phyloP scores from a whole-genome alignment of 2,113 vertebrate genomes.

The Cariama cristata region DNA sequence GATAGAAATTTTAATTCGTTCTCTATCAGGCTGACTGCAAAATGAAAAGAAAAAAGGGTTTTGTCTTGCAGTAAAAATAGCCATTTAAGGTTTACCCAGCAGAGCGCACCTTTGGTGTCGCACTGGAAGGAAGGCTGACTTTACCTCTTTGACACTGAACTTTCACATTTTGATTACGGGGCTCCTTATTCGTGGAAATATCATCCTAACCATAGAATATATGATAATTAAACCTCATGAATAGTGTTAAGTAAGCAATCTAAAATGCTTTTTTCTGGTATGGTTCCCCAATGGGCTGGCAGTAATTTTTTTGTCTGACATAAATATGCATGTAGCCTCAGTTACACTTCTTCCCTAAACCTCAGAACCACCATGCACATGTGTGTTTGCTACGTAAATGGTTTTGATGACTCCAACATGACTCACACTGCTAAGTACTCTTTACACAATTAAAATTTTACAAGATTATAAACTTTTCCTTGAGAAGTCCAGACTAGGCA shows the following conservation, averaged over 20 bases:
- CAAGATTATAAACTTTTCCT: background rate
- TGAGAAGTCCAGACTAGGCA: background rate
- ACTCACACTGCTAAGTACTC: background rate
- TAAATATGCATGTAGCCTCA: background rate
- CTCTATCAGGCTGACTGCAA: background rate
- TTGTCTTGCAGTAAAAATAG: background rate
- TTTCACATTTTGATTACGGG: background rate
- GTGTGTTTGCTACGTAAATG: background rate
- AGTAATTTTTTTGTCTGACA: background rate
- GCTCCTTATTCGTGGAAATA: background rate
- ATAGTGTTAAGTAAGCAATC: background rate
- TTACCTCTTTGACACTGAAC: background rate
- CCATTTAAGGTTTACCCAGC: background rate
- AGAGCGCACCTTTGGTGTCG: fast-evolving
- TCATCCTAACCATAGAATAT: background rate
- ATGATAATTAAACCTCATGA: background rate
- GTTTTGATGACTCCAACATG: background rate
- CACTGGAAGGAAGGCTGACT: background rate
- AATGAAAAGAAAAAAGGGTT: background rate
- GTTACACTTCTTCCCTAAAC: background rate
- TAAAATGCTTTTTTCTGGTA: background rate
- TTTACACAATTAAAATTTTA: background rate
- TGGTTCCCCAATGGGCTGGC: background rate
- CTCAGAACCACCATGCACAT: background rate
- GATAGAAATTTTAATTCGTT: background rate